Conservation (phyloP, 2,797 vertebrate species). For the Sebastes iracundus region DNA sequence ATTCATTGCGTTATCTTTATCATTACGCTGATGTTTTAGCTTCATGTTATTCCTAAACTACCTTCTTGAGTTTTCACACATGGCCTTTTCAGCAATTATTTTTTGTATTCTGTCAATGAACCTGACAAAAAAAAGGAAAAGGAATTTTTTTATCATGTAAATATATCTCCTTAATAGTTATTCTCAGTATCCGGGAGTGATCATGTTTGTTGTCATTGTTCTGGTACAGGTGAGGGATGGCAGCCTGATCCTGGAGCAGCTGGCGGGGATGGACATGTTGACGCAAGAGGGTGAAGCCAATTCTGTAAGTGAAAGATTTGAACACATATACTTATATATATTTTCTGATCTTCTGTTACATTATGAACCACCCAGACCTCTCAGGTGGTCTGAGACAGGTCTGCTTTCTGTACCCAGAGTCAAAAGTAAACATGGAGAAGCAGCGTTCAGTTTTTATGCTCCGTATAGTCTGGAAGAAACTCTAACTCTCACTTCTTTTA, state of each 20-base stretch:
- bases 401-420: no score
- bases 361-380: not conserved
- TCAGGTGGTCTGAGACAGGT: no score
- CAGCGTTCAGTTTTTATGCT: no score
- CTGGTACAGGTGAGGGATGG: constrained; percentile 55
- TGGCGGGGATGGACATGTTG: constrained; percentile 72
- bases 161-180: not conserved
- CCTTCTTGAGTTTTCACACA: not conserved
- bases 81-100: not conserved
- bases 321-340: not conserved
- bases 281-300: constrained; percentile 61
- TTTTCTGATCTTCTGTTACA: not conserved
- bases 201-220: not conserved
- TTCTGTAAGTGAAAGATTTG: constrained; percentile 55
- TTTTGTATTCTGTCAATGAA: not conserved
- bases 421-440: no score
- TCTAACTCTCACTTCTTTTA: no score
- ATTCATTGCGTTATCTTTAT: not conserved
- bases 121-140: not conserved
- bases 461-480: no score
- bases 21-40: not conserved
- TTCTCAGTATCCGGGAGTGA: not conserved
- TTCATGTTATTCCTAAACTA: not conserved
- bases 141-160: not conserved
- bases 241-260: constrained; percentile 73